Evolutionary conservation across 2,888 invertebrate species (phyloP).

Genomic region (Fissipunctia ypsillon): DNA sequence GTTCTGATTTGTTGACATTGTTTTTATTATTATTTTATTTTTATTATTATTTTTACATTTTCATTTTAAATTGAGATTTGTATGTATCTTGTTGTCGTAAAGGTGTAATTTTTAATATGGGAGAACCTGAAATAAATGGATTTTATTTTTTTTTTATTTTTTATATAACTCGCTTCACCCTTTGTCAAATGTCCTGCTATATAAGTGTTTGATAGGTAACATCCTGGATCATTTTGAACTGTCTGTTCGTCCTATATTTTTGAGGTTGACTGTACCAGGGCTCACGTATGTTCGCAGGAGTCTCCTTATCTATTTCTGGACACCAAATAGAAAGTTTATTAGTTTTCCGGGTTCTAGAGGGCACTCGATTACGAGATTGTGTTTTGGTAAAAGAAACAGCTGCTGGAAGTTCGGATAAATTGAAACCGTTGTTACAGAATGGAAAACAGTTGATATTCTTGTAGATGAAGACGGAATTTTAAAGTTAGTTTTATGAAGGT

Average conservation of each 20-base stretch:
- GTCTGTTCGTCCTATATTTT: not conserved
- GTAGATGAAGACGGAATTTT: not conserved
- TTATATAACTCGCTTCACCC: too few species aligned
- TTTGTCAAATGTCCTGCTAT: too few species aligned
- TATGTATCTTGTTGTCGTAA: too few species aligned
- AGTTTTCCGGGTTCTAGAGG: slow-evolving; percentile 3
- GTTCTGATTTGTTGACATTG: too few species aligned
- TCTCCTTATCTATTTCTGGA: slow-evolving; percentile 32
- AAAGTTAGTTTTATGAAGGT: not conserved
- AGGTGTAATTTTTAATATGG: too few species aligned
- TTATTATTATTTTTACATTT: too few species aligned
- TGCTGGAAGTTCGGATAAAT: not conserved
- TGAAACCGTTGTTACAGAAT: too few species aligned
- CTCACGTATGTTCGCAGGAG: slow-evolving; percentile 12
- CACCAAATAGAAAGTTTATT: slow-evolving; percentile 50
- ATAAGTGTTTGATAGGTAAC: not conserved
- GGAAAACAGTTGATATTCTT: not conserved
- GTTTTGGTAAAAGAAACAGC: slow-evolving; percentile 13
- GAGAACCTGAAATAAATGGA: too few species aligned
- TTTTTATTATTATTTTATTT: too few species aligned
- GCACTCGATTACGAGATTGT: slow-evolving; percentile 20
- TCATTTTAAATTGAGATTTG: too few species aligned
- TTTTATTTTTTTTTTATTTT: too few species aligned
- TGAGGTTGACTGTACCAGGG: not conserved
- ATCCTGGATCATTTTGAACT: not conserved